These are phyloP conservation scores for Clinocottus analis DNA, from an alignment of 2,113 vertebrate genomes.

Conservation along the genomic window DNA sequence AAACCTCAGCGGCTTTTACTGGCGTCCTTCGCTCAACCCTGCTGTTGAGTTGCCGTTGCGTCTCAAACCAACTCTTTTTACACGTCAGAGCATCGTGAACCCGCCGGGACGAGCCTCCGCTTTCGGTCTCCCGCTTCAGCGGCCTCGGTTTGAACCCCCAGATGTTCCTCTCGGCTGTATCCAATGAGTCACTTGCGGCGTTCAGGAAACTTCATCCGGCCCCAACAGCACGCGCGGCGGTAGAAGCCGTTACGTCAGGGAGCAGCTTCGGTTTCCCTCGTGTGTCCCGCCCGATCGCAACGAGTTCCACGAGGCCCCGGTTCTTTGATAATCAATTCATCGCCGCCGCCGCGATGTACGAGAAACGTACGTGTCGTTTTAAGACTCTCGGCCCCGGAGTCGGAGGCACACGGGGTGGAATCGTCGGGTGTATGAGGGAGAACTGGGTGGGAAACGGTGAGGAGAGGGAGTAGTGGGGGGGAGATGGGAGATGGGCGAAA, in stretches of 20 bases:
- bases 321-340: conserved; percentile 22
- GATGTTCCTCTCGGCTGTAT: conserved; percentile 57
- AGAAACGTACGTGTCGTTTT: background rate
- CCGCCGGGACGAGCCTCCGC: background rate
- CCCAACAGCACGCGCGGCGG: conserved; percentile 11
- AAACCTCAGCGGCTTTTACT: conserved; percentile 35
- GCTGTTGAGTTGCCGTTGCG: background rate
- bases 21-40: conserved; percentile 7
- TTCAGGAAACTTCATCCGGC: conserved; percentile 44
- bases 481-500: conserved; percentile 46
- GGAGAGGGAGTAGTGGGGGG: background rate
- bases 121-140: conserved; percentile 8
- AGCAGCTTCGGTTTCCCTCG: conserved; percentile 42
- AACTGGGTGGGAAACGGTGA: conserved; percentile 26
- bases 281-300: conserved; percentile 15
- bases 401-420: conserved; percentile 4
- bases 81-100: conserved; percentile 10
- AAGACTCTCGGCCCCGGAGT: background rate
- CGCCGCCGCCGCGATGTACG: background rate
- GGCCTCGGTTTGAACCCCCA: conserved; percentile 56
- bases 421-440: background rate
- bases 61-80: conserved; percentile 7
- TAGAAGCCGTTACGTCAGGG: conserved; percentile 29
- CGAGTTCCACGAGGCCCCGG: conserved; percentile 3
- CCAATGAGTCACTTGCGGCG: conserved; percentile 39